Evolutionary conservation across 2,888 invertebrate genomes (phyloP).

Genomic region (Spisula solida): DNA sequence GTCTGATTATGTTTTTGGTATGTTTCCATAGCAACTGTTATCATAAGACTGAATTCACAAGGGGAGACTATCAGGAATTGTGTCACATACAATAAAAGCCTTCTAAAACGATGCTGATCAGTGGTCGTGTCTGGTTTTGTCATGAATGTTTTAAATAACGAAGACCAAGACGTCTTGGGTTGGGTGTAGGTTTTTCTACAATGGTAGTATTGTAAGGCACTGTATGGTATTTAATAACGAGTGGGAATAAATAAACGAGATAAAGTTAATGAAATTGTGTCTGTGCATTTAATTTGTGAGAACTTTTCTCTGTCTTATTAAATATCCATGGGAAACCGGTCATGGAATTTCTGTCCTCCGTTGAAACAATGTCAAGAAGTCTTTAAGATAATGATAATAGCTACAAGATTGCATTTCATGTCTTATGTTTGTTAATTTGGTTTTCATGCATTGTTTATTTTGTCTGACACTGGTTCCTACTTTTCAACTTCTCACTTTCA

Average conservation of each 20-base stretch:
- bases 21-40: not conserved
- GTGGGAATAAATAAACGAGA: not conserved
- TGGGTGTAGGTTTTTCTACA: not conserved
- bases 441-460: no score
- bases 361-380: no score
- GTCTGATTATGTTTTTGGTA: no score
- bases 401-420: no score
- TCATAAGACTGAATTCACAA: not conserved
- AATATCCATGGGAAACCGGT: not conserved
- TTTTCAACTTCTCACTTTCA: no score
- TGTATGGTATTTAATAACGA: constrained; percentile 25
- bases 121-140: constrained; percentile 20
- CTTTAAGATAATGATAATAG: no score
- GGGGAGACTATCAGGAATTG: constrained; percentile 37
- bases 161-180: not conserved
- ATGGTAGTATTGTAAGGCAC: not conserved
- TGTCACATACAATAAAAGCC: constrained; percentile 42
- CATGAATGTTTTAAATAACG: not conserved
- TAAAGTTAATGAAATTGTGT: constrained; percentile 41
- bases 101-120: constrained; percentile 35
- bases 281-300: constrained; percentile 32
- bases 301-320: not conserved
- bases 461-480: no score
- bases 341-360: not conserved
- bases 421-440: no score